phyloP scores from a whole-genome alignment of 2,888 invertebrate genomes.

The Drosophila mimetica region DNA sequence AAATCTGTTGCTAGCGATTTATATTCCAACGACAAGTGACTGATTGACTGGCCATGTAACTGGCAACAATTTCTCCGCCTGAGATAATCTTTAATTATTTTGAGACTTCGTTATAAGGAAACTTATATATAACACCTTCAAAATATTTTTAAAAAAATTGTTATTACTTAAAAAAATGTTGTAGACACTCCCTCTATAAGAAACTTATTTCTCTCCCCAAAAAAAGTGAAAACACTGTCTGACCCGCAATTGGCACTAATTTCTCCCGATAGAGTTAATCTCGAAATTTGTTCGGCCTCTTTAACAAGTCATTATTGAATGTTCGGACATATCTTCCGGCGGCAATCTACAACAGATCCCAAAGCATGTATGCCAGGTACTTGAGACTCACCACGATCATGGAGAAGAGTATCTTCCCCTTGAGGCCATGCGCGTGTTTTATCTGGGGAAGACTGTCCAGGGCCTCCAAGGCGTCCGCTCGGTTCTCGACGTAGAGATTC shows the following conservation, averaged over 20 bases:
- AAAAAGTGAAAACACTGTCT: conserved; percentile 22
- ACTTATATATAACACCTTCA: no score
- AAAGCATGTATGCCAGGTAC: background rate
- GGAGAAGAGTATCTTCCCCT: conserved; percentile 97
- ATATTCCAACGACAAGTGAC: conserved; percentile 5
- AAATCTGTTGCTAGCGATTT: background rate
- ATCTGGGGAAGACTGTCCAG: conserved; percentile 92
- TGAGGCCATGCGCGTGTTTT: conserved; percentile 93
- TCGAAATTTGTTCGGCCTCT: conserved; percentile 16
- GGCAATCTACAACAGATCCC: background rate
- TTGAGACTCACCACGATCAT: conserved; percentile 91
- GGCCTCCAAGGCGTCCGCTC: conserved; percentile 94
- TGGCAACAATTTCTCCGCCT: background rate
- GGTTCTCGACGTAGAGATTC: conserved; percentile 92
- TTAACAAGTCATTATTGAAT: conserved; percentile 11
- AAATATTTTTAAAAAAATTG: background rate
- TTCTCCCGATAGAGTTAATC: conserved; percentile 27
- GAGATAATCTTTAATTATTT: background rate
- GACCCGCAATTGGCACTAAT: conserved; percentile 21
- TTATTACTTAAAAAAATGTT: background rate
- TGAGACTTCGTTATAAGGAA: no score
- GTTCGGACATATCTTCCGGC: background rate
- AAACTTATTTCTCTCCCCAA: conserved; percentile 11
- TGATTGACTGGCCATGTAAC: background rate
- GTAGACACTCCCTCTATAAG: conserved; percentile 8